Evolutionary conservation across 2,888 invertebrate genomes (phyloP).

Genomic region (Macaria liturata): DNA sequence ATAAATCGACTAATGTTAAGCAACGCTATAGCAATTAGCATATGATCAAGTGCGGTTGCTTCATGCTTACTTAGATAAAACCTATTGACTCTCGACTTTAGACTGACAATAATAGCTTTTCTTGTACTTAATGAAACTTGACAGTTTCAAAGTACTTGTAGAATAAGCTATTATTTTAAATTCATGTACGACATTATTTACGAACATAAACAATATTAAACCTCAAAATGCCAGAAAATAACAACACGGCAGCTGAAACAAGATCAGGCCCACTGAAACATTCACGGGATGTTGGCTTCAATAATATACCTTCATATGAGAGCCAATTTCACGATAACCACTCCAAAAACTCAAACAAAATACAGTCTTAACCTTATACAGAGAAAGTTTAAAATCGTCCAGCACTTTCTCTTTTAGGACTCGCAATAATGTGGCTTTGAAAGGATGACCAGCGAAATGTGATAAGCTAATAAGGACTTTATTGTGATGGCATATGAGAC

Average conservation of each 20-base stretch:
- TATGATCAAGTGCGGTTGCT: too few relatives aligned
- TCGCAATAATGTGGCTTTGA: conserved; percentile 6
- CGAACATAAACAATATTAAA: too few relatives aligned
- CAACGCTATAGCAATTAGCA: too few relatives aligned
- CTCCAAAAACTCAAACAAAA: not conserved
- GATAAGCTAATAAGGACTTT: conserved; percentile 10
- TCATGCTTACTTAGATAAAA: too few relatives aligned
- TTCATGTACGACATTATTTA: too few relatives aligned
- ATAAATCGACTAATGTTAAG: too few relatives aligned
- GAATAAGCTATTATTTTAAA: too few relatives aligned
- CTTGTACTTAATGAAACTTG: too few relatives aligned
- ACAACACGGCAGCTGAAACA: conserved; percentile 20
- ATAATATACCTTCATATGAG: conserved; percentile 40
- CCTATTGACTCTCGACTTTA: too few relatives aligned
- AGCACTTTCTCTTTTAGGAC: not conserved
- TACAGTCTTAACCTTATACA: conserved; percentile 2
- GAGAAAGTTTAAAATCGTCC: conserved; percentile 1
- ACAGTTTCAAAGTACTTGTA: too few relatives aligned
- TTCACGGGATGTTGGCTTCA: conserved; percentile 47
- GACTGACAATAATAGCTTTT: too few relatives aligned
- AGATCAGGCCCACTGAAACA: conserved; percentile 43
- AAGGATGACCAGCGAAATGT: conserved; percentile 8
- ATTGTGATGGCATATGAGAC: not conserved
- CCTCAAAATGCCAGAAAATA: conserved; percentile 7
- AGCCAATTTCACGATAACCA: conserved; percentile 30